Evolutionary conservation across 2,797 vertebrate species (phyloP).

Genomic region (Argentina silus): DNA sequence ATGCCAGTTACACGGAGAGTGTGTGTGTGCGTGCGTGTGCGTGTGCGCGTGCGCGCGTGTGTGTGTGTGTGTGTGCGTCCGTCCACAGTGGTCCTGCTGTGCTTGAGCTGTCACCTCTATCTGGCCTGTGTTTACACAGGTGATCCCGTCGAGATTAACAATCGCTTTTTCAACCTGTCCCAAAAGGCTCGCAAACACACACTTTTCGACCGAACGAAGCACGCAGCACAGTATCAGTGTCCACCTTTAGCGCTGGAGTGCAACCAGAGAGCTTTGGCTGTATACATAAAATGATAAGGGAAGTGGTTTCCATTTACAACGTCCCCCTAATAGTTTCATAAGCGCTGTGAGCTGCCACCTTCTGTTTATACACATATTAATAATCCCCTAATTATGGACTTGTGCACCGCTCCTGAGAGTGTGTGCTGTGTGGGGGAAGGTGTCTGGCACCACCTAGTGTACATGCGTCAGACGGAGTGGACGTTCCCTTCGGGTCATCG

Average conservation of each 20-base stretch:
- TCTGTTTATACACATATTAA: neutral
- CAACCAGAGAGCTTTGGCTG: no score
- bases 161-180: no score
- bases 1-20: conserved; percentile 22
- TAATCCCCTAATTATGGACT: neutral
- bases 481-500: neutral
- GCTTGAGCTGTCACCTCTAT: neutral
- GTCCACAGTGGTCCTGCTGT: neutral
- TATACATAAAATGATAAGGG: no score
- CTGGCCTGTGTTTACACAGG: no score
- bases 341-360: neutral
- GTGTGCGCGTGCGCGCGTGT: neutral
- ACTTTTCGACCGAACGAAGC: no score
- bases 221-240: no score
- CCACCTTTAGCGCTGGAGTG: no score
- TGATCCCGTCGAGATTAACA: no score
- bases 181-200: no score
- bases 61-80: neutral
- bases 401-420: neutral
- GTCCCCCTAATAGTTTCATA: neutral
- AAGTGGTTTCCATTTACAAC: no score
- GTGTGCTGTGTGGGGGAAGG: neutral
- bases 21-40: neutral
- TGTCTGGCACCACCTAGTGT: conserved; percentile 66
- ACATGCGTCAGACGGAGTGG: neutral